Percentiles rank a stretch among this genome's conserved stretches.
These are phyloP conservation scores for Anorthoa munda DNA, from an alignment of 2,888 invertebrate species.

Conservation along the genomic window DNA sequence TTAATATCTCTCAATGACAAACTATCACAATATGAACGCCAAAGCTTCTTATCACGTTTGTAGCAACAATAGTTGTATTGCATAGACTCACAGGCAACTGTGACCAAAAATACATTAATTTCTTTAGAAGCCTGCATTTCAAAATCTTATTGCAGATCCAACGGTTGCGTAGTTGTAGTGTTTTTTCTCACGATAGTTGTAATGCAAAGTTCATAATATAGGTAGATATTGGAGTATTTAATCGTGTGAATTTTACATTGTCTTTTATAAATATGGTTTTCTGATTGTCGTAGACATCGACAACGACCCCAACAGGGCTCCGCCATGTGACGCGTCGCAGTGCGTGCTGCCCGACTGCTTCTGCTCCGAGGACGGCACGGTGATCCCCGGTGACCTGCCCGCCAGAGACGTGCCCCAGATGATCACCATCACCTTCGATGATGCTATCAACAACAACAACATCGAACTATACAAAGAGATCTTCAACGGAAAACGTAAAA, in stretches of 20 bases:
- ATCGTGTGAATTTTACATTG: conserved; percentile 23
- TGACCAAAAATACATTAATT: conserved; percentile 43
- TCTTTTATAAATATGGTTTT: conserved; percentile 32
- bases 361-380: conserved; percentile 98
- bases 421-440: conserved; percentile 98
- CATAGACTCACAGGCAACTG: conserved; percentile 37
- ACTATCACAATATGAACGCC: conserved; percentile 48
- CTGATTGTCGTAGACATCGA: conserved; percentile 94
- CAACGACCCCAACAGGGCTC: conserved; percentile 98
- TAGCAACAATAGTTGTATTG: conserved; percentile 43
- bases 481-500: conserved; percentile 96
- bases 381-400: conserved; percentile 96
- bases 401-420: conserved; percentile 97
- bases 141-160: conserved; percentile 38
- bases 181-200: conserved; percentile 47
- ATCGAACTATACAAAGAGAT: conserved; percentile 98
- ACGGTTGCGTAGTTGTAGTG: conserved; percentile 35
- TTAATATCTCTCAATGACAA: conserved; percentile 67
- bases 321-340: conserved; percentile 96
- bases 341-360: conserved; percentile 98
- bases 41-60: conserved; percentile 53
- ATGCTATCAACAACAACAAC: conserved; percentile 98
- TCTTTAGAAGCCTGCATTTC: conserved; percentile 41
- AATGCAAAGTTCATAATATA: conserved; percentile 30
- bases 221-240: conserved; percentile 29